These are phyloP conservation scores for Micronycteris hirsuta DNA, from an alignment of 2,113 vertebrate genomes.

Conservation along the genomic window DNA sequence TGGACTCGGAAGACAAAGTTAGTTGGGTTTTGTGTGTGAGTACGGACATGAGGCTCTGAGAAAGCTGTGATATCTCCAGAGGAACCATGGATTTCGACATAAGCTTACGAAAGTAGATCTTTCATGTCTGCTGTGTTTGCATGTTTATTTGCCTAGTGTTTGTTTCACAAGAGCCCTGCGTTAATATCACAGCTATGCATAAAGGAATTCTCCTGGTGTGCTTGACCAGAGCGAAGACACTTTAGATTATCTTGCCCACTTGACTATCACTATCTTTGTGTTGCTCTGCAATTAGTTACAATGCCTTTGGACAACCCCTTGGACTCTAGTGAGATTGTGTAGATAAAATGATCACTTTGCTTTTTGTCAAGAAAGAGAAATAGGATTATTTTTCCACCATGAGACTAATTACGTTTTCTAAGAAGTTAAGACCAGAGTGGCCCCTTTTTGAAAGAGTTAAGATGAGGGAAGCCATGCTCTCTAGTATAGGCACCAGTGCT, in stretches of 20 bases:
- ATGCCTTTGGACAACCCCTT: not conserved
- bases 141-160: not conserved
- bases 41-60: not conserved
- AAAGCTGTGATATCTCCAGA: not conserved
- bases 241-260: constrained; percentile 1
- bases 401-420: not conserved
- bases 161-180: not conserved
- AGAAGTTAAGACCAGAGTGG: not conserved
- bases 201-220: not conserved
- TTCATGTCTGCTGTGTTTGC: not conserved
- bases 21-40: not conserved
- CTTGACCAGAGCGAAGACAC: not conserved
- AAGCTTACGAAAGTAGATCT: not conserved
- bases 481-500: not conserved
- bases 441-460: not conserved
- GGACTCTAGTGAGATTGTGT: not conserved
- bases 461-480: not conserved
- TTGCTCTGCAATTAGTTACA: not conserved
- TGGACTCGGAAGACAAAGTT: not conserved
- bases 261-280: not conserved
- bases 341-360: not conserved
- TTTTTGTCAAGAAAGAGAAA: not conserved
- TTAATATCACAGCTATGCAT: not conserved
- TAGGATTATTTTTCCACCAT: not conserved
- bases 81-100: not conserved